phyloP scores from a whole-genome alignment of 2,888 invertebrate species.

The Drosophila hamatofila region DNA sequence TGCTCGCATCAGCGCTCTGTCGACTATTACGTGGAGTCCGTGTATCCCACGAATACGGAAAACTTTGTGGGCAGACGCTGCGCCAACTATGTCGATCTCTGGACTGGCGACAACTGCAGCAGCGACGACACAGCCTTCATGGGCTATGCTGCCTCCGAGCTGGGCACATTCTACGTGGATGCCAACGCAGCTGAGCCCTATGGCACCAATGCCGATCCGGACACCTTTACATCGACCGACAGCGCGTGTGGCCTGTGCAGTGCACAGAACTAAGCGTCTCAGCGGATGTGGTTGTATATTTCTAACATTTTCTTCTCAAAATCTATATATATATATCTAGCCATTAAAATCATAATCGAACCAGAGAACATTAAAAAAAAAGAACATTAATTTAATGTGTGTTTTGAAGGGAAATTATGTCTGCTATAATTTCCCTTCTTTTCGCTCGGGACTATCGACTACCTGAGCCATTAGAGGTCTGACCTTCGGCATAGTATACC shows the following conservation, averaged over 20 bases:
- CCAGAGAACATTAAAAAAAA: slow-evolving; percentile 5
- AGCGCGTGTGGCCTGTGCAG: slow-evolving; percentile 6
- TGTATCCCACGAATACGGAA: slow-evolving; percentile 3
- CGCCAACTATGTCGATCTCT: slow-evolving; percentile 7
- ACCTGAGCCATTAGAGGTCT: background rate
- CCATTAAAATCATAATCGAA: background rate
- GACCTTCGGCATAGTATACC: background rate
- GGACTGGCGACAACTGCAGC: slow-evolving; percentile 7
- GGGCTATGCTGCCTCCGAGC: slow-evolving; percentile 9
- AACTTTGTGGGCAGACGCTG: slow-evolving; percentile 15
- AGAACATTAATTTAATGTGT: slow-evolving; percentile 1
- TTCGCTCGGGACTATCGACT: too few species aligned
- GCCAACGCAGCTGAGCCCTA: slow-evolving; percentile 4
- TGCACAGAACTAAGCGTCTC: background rate
- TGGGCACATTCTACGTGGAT: slow-evolving; percentile 15
- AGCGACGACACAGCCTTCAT: background rate
- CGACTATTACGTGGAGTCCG: slow-evolving; percentile 13
- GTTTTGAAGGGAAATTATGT: background rate
- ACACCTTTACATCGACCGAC: slow-evolving; percentile 3
- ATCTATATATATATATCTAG: background rate
- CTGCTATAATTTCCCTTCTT: too few species aligned
- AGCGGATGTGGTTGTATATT: too few species aligned
- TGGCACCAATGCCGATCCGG: slow-evolving; percentile 9
- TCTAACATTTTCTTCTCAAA: background rate
- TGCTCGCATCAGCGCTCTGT: slow-evolving; percentile 23